Evolutionary conservation across 2,113 vertebrate genomes (phyloP).

Genomic region (Catharus minimus): DNA sequence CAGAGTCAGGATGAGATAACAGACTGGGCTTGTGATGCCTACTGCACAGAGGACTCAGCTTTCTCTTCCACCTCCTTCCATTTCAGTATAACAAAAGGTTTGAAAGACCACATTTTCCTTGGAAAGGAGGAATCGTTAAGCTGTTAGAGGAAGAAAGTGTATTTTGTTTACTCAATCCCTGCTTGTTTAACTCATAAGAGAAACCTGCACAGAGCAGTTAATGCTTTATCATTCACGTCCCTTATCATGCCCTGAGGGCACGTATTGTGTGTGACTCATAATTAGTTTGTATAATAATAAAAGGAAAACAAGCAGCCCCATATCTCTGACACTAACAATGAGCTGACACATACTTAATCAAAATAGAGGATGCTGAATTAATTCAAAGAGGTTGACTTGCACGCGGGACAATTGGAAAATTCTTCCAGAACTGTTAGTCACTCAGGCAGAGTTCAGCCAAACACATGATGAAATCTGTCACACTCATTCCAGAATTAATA

Average conservation of each 20-base stretch:
- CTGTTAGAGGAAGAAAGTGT: background rate
- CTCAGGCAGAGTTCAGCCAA: slow-evolving; percentile 42
- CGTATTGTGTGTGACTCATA: slow-evolving; percentile 56
- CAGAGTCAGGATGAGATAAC: background rate
- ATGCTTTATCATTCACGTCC: slow-evolving; percentile 37
- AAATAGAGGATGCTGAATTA: slow-evolving; percentile 57
- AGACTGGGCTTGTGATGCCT: background rate
- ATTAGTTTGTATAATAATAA: slow-evolving; percentile 44
- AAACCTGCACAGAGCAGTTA: background rate
- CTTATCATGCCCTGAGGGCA: slow-evolving; percentile 1
- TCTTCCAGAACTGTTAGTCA: slow-evolving; percentile 35
- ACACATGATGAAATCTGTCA: slow-evolving; percentile 23
- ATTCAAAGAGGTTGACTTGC: slow-evolving; percentile 52
- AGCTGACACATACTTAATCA: slow-evolving; percentile 69
- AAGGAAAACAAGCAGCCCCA: slow-evolving; percentile 68
- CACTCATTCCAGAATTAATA: background rate
- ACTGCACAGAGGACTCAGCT: background rate
- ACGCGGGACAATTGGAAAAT: slow-evolving; percentile 27
- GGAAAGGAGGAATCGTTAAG: background rate
- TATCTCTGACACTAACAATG: slow-evolving; percentile 61
- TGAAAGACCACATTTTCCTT: slow-evolving; percentile 1
- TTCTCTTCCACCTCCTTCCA: background rate
- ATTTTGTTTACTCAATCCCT: background rate
- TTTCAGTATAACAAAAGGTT: background rate
- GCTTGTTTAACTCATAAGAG: background rate